Percentiles rank a stretch among this genome's conserved stretches.
These are phyloP conservation scores for Meganola albula DNA, from an alignment of 2,888 invertebrate genomes.

Conservation along the genomic window DNA sequence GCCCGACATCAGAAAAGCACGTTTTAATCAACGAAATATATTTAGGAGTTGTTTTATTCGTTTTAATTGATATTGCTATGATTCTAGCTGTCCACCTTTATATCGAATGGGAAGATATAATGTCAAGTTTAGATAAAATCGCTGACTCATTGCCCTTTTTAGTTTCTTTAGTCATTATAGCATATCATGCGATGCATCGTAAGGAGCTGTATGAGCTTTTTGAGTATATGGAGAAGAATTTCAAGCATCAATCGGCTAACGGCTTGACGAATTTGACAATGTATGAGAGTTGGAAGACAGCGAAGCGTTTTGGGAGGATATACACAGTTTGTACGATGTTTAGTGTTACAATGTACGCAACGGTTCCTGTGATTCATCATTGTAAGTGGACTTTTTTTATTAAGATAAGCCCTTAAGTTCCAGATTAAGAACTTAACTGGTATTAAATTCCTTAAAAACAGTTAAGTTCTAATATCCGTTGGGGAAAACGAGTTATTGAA, in stretches of 20 bases:
- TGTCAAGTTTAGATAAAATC: conserved; percentile 51
- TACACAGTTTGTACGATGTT: conserved; percentile 60
- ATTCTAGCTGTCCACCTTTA: conserved; percentile 46
- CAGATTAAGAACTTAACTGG: too few relatives aligned
- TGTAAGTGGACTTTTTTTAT: conserved; percentile 49
- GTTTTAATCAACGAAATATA: conserved; percentile 48
- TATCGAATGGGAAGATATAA: conserved; percentile 51
- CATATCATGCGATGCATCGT: conserved; percentile 48
- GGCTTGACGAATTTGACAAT: conserved; percentile 67
- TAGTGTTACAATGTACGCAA: conserved; percentile 55
- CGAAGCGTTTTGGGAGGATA: conserved; percentile 50
- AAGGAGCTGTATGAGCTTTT: conserved; percentile 46
- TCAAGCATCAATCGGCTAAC: conserved; percentile 54
- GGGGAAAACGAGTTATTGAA: too few relatives aligned
- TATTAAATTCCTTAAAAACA: too few relatives aligned
- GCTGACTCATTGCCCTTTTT: conserved; percentile 54
- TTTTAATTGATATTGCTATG: conserved; percentile 33
- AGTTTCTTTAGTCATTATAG: conserved; percentile 46
- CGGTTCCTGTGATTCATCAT: conserved; percentile 47
- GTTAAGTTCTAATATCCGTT: too few relatives aligned
- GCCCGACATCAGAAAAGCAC: conserved; percentile 30
- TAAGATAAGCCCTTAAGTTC: too few relatives aligned
- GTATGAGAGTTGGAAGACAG: conserved; percentile 43
- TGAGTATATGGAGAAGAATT: conserved; percentile 49
- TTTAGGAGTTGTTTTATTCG: conserved; percentile 44